phyloP scores from a whole-genome alignment of 1,140 invertebrate species.

The Thaumetopoea pityocampa region DNA sequence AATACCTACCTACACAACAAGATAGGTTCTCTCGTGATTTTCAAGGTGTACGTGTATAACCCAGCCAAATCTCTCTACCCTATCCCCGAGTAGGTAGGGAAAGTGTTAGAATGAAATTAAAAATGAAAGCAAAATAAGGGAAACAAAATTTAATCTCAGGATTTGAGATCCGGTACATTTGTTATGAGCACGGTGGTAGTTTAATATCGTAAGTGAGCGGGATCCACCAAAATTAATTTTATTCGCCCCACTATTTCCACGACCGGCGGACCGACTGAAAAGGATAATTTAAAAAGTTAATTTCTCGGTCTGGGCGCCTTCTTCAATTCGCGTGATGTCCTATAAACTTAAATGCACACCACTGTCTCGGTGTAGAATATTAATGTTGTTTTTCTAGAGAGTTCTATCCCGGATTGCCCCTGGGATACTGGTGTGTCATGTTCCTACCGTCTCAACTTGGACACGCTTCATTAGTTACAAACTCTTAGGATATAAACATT shows the following conservation, averaged over 20 bases:
- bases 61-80: no score
- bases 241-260: slow-evolving; percentile 3
- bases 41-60: no score
- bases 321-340: slow-evolving; percentile 17
- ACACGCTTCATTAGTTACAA: slow-evolving; percentile 56
- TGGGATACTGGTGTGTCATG: slow-evolving; percentile 34
- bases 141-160: no score
- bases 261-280: slow-evolving; percentile 12
- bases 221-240: slow-evolving; percentile 2
- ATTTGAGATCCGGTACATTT: no score
- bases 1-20: no score
- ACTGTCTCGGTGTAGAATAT: slow-evolving; percentile 24
- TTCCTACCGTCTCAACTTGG: slow-evolving; percentile 38
- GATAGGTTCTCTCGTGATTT: no score
- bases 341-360: slow-evolving; percentile 16
- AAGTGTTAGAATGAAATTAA: no score
- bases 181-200: no score
- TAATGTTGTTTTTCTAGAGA: slow-evolving; percentile 45
- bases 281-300: slow-evolving; percentile 26
- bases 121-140: no score
- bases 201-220: no score
- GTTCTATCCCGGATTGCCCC: slow-evolving; percentile 30
- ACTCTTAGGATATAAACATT: slow-evolving; percentile 32
- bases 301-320: slow-evolving; percentile 16
- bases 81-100: no score